Evolutionary conservation across 2,888 invertebrate genomes (phyloP), one percentile per base, ranked within the genome.

Genomic region (Galeopsomyia nigrocyanea): DNA sequence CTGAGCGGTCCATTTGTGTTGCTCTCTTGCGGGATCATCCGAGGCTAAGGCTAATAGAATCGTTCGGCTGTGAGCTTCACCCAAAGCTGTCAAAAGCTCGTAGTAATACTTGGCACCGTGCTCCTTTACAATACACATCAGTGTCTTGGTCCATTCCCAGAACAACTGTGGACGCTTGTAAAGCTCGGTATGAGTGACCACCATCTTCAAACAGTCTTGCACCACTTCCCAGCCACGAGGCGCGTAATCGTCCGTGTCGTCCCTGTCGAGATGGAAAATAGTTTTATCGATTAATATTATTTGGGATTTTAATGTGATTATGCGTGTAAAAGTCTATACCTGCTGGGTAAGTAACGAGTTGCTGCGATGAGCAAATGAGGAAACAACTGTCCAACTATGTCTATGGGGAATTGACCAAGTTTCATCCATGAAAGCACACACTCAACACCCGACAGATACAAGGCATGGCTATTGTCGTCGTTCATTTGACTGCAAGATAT

Each of bases 1-100:
- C 82, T 90, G 87, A 50, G 90, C 89, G 21, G 91, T 87, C 76
- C 89, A 88, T 21, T 88, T 88, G 47, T 88, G 84, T 55, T 90
- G 88, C 64, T 88, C 86, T 6, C 87, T 84, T 9, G 67, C 67
- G 0, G 60, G 21, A 73, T 88, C 88, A 6, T 75, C 66, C 17
- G 87, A 87, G 2, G 87, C 87, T 1, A 91, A 80, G 69, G 88
- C 88, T 16, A 89, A 83, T 19, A 92, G 86, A 22, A 92, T 86
- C 6, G 87, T 79, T 51, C 88, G 86, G 56, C 89, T 87, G 76
- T 90, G 89, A 17, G 87, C 87, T 76, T 90, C 90, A 13, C 88
- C 90, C 14, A 90, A 81, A 0, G 80, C 79, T 2, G 82, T 80
- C 0, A 78, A 82, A 75, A 79, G 86, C 81, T 78, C 88, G 47